Base-by-base conservation (phyloP, 2,888 invertebrate species). In the Seladonia tumulorum region DNA sequence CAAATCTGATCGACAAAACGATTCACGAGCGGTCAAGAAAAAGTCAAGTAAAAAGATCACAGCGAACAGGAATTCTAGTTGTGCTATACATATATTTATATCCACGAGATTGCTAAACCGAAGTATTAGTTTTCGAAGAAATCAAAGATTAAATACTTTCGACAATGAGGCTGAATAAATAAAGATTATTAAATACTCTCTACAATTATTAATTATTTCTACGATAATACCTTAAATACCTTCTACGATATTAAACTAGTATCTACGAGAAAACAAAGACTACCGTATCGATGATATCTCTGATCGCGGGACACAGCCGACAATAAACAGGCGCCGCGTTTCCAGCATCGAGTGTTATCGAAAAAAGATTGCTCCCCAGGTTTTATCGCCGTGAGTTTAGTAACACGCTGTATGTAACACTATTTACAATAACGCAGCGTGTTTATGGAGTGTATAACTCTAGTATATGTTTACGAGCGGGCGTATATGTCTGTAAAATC, bases 381-480 rank as follows among this genome's bases (percentile, higher is more conserved):
- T 63, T 63, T 29, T 63, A 63, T 63, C 63, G 29, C 1, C 63
- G 12, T 3, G 18, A 16, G 66, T 66, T 39, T 3, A 22, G 39
- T 10, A 39, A 68, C 22, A 39, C 22, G 10, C 68, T 22, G 68
- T 39, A 22, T 68, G 68, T 39, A 22, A 68, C 18, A 18, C 39
- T 68, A 22, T 68, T 35, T 39, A 39, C 68, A 68, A 68, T 39
- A 39, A 39, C 68, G 35, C 35, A 35, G 22, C 35, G 18, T 39
- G 10, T 68, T 68, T 68, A 68, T 22, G 68, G 39, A 68, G 68
- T 39, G 68, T 22, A 22, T 39, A 57, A 4, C 25, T 45, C 22
- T 25, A 16, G 42, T 68, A 79, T n/a, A 70, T n/a, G 42, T 70
- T 70, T 70, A 70, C 42, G 70, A 42, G 39, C n/a, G n/a, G 14